Evolutionary conservation across 2,888 invertebrate species (phyloP), one percentile per base, ranked within the genome.

Genomic region (Sminthurides aquaticus): DNA sequence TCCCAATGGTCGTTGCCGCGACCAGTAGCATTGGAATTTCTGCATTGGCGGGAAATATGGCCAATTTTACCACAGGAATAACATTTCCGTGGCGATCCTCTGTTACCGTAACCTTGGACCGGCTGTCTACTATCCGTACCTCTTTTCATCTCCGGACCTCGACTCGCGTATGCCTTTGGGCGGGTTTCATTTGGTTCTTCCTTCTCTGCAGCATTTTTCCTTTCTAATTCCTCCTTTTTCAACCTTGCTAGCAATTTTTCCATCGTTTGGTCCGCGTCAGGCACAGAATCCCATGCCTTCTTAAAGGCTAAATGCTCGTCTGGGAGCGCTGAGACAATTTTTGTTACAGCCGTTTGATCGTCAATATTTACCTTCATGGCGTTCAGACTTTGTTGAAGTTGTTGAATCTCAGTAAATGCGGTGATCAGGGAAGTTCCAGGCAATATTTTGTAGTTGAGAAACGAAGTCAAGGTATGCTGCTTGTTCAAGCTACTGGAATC

Each of bases 11-110:
- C 22, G 8, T 3, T 26, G 18, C 26, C 18, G n/a, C n/a, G n/a
- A 8, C 11, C 26, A 3, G 3, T 56, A 24, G 15, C 25, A 5
- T 56, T 56, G 24, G 18, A 28, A n/a, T n/a, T n/a, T 15, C 29
- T 11, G 26, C 63, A 57, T 25, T 63, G 49, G 3, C 54, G 26
- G 28, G 11, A 2, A n/a, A 27, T 43, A 22, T 60, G 60, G 22
- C 55, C 65, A 11, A 29, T 28, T 49, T 58, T 65, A 15, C 65
- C 65, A 27, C 60, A 55, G 1, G 2, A 1, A 18, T 49, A 8
- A 25, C 60, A 48, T n/a, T n/a, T n/a, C n/a, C n/a, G n/a, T n/a
- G n/a, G n/a, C n/a, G n/a, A n/a, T n/a, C n/a, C n/a, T n/a, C n/a
- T n/a, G n/a, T n/a, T n/a, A n/a, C n/a, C n/a, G n/a, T n/a, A n/a